Base-by-base conservation (phyloP, 2,797 vertebrate genomes). In the Hephaestus fuliginosus region DNA sequence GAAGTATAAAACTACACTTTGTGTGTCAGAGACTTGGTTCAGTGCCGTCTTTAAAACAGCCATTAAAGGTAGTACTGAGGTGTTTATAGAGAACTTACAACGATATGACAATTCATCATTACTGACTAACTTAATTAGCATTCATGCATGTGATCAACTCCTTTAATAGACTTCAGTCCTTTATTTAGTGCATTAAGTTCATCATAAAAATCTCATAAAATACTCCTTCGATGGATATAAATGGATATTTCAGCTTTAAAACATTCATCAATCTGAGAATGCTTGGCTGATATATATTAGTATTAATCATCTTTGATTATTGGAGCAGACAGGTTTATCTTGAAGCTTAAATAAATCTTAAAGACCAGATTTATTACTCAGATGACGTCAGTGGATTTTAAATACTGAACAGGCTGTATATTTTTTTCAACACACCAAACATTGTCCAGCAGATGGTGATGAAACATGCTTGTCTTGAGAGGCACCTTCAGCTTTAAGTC, bases 391-490 rank as follows among this genome's bases (percentile, higher is more conserved):
- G 30, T 5, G 17, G 22, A 22, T 56, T 22, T 53, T 22, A 52
- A 7, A 33, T 8, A 39, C 10, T 7, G 3, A 65, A 39, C 0
- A n/a, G 41, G 1, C 14, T 36, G n/a, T 9, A 20, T 20, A 17
- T 41, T 4, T 1, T 71, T 68, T 70, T 18, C 33, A 67, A 28
- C 69, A 15, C 13, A 46, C 20, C 25, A 28, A 49, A 49, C 12
- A 15, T 17, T 67, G 53, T 1, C 74, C 85, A 90, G 72, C 74
- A 90, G 87, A 84, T 82, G 86, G 88, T 67, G 74, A 77, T 78
- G 70, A 67, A 86, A 67, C 77, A 25, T 76, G n/a, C 28, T 72
- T 58, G 39, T 76, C 39, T 61, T 74, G 67, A 78, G n/a, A 15
- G 28, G 0, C 41, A 55, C 49, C 61, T 14, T 15, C n/a, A 39